These are phyloP conservation scores for Heptranchias perlo DNA, from an alignment of 2,113 vertebrate genomes.

Conservation along the genomic window DNA sequence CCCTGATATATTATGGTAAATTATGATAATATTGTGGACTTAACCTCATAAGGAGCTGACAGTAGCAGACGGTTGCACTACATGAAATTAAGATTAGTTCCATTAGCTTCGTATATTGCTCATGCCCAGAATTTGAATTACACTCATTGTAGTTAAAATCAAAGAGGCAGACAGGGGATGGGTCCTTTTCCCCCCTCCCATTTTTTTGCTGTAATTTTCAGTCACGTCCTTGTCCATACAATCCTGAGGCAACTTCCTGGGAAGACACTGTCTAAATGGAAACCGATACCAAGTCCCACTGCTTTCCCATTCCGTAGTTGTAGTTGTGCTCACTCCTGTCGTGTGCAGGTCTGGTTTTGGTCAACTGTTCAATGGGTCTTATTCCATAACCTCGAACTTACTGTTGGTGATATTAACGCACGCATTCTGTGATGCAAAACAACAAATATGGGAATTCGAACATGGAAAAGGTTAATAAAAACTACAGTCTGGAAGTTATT, in stretches of 20 bases:
- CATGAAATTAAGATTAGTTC: background rate
- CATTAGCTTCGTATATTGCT: background rate
- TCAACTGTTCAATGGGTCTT: background rate
- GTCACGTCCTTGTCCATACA: background rate
- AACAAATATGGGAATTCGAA: too few species aligned
- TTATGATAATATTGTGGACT: background rate
- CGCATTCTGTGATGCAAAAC: too few species aligned
- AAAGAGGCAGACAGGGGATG: background rate
- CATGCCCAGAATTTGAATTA: background rate
- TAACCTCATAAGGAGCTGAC: background rate
- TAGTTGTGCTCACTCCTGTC: background rate
- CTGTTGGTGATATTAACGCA: too few species aligned
- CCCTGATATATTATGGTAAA: background rate
- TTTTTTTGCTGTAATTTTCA: background rate
- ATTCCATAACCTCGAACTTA: background rate
- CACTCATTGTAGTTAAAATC: background rate
- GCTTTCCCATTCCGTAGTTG: too few species aligned
- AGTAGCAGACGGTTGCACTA: background rate
- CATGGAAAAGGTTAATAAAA: too few species aligned
- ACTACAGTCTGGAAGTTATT: too few species aligned
- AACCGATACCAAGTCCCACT: too few species aligned
- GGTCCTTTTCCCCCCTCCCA: background rate
- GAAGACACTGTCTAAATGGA: background rate
- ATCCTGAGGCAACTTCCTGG: background rate
- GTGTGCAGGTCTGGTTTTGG: too few species aligned